phyloP scores from a whole-genome alignment of 2,113 vertebrate species.

The Telmatochromis bifrenatus region DNA sequence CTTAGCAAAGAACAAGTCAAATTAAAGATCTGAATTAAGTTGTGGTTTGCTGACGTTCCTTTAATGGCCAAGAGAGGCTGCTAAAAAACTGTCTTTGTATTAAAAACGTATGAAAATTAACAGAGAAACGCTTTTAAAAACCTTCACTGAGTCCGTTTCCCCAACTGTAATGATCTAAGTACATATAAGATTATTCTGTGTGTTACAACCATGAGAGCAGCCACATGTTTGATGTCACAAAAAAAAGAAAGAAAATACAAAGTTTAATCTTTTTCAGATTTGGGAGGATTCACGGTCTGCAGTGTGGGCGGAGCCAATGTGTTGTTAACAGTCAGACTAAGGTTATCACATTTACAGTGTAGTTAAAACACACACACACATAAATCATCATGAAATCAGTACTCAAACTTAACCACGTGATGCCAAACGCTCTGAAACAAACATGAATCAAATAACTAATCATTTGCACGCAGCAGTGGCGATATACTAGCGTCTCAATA shows the following conservation, averaged over 20 bases:
- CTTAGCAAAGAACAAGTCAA: not conserved
- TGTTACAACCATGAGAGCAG: not conserved
- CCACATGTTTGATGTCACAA: not conserved
- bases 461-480: not conserved
- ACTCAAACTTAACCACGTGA: not conserved
- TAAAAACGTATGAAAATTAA: not conserved
- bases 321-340: not conserved
- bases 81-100: not conserved
- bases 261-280: accelerated
- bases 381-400: not conserved
- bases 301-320: not conserved
- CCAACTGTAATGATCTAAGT: not conserved
- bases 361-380: not conserved
- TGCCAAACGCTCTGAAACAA: not conserved
- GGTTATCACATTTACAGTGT: not conserved
- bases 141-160: not conserved
- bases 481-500: constrained; percentile 18
- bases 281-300: not conserved
- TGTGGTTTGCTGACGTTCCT: not conserved
- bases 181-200: not conserved
- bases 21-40: not conserved
- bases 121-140: not conserved
- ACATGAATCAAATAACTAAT: not conserved
- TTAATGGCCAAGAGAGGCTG: not conserved
- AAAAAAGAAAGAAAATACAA: not conserved